Base-by-base conservation (phyloP, 2,113 vertebrate genomes). In the Pluvialis apricaria region DNA sequence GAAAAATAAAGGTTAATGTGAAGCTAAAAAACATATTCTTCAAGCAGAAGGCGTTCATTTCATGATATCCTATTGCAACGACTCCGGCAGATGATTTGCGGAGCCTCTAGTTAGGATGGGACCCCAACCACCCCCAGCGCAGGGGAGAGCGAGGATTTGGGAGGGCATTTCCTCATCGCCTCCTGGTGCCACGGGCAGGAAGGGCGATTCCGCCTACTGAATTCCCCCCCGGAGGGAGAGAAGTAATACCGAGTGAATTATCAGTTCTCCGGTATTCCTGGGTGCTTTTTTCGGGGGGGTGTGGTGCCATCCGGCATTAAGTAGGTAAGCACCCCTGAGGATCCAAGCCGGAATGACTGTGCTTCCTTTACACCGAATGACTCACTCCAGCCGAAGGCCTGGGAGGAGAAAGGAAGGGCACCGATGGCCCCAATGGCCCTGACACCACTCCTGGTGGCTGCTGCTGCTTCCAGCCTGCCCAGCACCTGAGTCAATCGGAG, bases 11-110 rank as follows among this genome's bases (percentile, higher is more conserved):
- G 92, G 95, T 92, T 88, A 94, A 15, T 3, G 0, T 64, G 80
- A 93, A 93, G 69, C 88, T 89, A 40, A 83, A 88, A 96, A 94
- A 14, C 95, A 92, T 95, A 88, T 88, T 96, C 79, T 95, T 64
- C 52, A 47, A 94, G 69, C 96, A 90, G 88, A 93, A 97, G 76
- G 92, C 69, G 19, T 82, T 91, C 84, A 68, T 86, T 94, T 86
- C 7, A 1, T 57, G 51, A 82, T 78, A 73, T 8, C 64, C 26
- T 81, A 29, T 25, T 44, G 52, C 82, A 52, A 40, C 3, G 14
- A 16, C 69, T 88, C 68, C n/a, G 25, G 25, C 42, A 12, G 8
- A 60, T 73, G 65, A 68, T 79, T 31, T 55, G 44, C 12, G 3
- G 44, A 92, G 65, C n/a, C 52, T 61, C 42, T 62, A 13, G 26